Evolutionary conservation across 2,888 invertebrate species (phyloP).

Genomic region (Cerastis rubricosa): DNA sequence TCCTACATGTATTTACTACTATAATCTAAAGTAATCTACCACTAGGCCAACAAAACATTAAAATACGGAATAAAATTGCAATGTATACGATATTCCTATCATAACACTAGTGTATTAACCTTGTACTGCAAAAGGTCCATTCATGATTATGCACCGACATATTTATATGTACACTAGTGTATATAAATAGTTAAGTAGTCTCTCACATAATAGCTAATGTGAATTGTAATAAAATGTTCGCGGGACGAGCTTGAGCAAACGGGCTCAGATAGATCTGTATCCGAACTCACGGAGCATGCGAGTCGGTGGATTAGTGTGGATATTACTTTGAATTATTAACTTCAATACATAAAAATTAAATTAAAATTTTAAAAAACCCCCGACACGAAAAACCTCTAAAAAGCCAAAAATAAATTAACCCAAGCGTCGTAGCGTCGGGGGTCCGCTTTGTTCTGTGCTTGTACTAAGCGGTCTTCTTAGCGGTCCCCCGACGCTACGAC

Average conservation of each 20-base stretch:
- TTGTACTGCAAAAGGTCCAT: constrained; percentile 55
- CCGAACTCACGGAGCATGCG: constrained; percentile 76
- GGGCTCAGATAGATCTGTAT: constrained; percentile 83
- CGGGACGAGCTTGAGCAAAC: constrained; percentile 78
- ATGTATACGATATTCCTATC: constrained; percentile 27
- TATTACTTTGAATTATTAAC: constrained; percentile 1
- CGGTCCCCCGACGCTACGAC: too few species aligned
- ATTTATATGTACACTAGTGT: constrained; percentile 33
- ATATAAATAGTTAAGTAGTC: constrained; percentile 62
- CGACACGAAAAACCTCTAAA: too few species aligned
- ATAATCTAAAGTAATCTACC: constrained; percentile 14
- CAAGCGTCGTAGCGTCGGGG: too few species aligned
- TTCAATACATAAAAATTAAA: too few species aligned
- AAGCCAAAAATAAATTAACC: too few species aligned
- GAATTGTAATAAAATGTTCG: constrained; percentile 82
- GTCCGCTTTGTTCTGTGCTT: too few species aligned
- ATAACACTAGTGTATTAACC: constrained; percentile 40
- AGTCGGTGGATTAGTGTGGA: constrained; percentile 65
- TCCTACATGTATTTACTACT: not conserved
- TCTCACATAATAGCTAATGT: constrained; percentile 73
- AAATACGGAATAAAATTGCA: constrained; percentile 15
- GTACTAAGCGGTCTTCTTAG: too few species aligned
- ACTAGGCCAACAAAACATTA: constrained; percentile 12
- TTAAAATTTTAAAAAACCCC: too few species aligned
- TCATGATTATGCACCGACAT: constrained; percentile 50